Base-by-base conservation (phyloP, 2,113 vertebrate genomes). In the Chauna torquata region DNA sequence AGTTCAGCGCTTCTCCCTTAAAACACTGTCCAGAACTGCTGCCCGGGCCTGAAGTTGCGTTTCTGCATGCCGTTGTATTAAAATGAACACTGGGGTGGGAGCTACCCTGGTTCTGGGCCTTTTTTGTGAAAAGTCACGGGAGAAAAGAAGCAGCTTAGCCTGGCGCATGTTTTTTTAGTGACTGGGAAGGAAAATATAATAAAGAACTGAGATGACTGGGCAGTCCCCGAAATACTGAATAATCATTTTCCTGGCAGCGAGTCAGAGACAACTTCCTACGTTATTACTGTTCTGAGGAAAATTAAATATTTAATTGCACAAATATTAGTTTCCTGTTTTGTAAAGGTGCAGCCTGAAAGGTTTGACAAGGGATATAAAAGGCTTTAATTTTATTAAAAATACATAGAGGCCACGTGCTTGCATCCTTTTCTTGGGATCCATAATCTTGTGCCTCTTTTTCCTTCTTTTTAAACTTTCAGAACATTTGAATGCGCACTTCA, bases 291-390 rank as follows among this genome's bases (percentile, higher is more conserved):
- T 75, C 19, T 16, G 62, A 42, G 47, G 30, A 79, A 96, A 96
- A 84, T 30, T 17, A 76, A 90, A 47, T 52, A 68, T 82, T 92
- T 83, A 64, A 66, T 86, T 86, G 79, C 55, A 90, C 47, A 90
- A 55, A 75, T 83, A 64, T 36, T 58, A 20, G 38, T 68, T 95
- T 93, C 55, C 52, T 91, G 38, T 3, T 75, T 40, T 84, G 77
- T 49, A 23, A 71, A 91, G 12, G n/a, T 78, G 40, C 0, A 2
- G 16, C 34, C 78, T 86, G 12, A 84, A 84, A 79, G 52, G 10
- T 11, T 76, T 82, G 74, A 76, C 78, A 52, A 61, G 61, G 36
- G 62, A 7, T 40, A 2, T 57, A 44, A 76, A 72, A 84, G 15
- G 23, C 45, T 90, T 94, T 2, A 3, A 0, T 69, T 90, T 69